phyloP scores from a whole-genome alignment of 2,113 vertebrate genomes.

The Sebastes schlegelii region DNA sequence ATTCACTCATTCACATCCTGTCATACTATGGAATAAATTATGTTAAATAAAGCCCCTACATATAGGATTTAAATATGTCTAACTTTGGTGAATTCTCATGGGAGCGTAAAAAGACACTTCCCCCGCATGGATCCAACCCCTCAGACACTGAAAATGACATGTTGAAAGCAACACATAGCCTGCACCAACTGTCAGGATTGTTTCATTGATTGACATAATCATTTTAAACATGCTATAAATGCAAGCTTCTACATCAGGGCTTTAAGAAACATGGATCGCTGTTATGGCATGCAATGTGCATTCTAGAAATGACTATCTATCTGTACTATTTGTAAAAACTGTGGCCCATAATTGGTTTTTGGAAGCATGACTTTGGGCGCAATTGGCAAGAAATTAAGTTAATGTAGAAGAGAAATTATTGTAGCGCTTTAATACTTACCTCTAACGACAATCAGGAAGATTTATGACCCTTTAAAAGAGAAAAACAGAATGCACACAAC shows the following conservation, averaged over 20 bases:
- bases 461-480: constrained; percentile 9
- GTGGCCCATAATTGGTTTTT: background rate
- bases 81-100: background rate
- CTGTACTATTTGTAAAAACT: background rate
- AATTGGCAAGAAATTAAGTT: background rate
- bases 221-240: background rate
- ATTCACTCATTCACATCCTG: background rate
- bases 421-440: background rate
- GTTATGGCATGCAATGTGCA: background rate
- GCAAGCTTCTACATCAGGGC: background rate
- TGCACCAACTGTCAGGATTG: background rate
- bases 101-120: background rate
- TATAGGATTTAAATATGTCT: constrained; percentile 19
- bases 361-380: background rate
- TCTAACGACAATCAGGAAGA: background rate
- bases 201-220: background rate
- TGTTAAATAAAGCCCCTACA: background rate
- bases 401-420: background rate
- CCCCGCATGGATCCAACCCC: background rate
- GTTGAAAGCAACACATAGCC: background rate
- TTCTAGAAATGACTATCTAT: background rate
- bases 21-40: constrained; percentile 20
- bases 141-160: background rate
- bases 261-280: background rate
- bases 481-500: background rate